A percentile compares a stretch with the other conserved stretches of the same genome.
phyloP scores from a whole-genome alignment of 2,888 invertebrate genomes.

The Cataglyphis cursor region DNA sequence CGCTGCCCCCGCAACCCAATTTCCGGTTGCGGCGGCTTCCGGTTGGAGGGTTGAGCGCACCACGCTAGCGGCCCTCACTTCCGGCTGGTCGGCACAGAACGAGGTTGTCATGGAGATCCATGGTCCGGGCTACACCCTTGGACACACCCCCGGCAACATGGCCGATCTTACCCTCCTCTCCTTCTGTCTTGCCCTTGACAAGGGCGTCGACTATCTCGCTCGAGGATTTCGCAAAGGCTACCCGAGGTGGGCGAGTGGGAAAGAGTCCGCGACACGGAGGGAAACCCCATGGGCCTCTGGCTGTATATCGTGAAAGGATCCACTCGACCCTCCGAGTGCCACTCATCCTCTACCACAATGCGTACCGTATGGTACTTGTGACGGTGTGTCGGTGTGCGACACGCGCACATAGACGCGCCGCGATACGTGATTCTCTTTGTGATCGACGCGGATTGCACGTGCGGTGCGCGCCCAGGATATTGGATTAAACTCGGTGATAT shows the following conservation, averaged over 20 bases:
- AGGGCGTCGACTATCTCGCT: constrained; percentile 56
- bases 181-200: constrained; percentile 49
- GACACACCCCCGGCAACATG: constrained; percentile 81
- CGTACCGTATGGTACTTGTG: constrained; percentile 45
- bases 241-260: constrained; percentile 56
- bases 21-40: constrained; percentile 76
- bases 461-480: constrained; percentile 29
- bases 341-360: constrained; percentile 67
- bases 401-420: constrained; percentile 10
- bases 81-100: constrained; percentile 78
- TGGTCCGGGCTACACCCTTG: constrained; percentile 77
- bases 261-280: constrained; percentile 63
- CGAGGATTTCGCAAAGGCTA: constrained; percentile 69
- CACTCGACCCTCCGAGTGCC: constrained; percentile 76
- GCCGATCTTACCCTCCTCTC: constrained; percentile 67
- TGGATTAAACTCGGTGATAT: constrained; percentile 33
- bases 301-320: constrained; percentile 70
- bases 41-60: constrained; percentile 73
- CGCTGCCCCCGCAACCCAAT: constrained; percentile 38
- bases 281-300: constrained; percentile 74
- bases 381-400: constrained; percentile 33
- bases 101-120: constrained; percentile 82
- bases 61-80: constrained; percentile 68
- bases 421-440: constrained; percentile 41
- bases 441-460: constrained; percentile 38